Conservation (phyloP, 2,113 vertebrate species). For the Rhynchomys soricoides region DNA sequence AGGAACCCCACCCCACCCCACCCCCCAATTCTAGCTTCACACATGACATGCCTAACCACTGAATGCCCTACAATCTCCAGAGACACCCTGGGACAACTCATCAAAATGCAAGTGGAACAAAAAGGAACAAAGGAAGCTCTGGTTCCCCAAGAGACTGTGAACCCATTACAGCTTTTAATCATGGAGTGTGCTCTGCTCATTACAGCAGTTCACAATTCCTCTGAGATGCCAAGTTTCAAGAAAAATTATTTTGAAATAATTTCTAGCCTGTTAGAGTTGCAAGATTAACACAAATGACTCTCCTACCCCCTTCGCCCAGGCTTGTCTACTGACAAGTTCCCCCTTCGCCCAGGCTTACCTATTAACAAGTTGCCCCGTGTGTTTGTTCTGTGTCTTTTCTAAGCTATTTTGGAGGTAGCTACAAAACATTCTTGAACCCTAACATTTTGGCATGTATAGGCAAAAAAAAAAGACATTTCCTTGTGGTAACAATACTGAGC, state of each 20-base stretch:
- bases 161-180: slow-evolving; percentile 71
- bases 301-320: slow-evolving; percentile 8
- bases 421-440: background rate
- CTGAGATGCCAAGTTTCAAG: slow-evolving; percentile 56
- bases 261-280: slow-evolving; percentile 14
- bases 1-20: too few species aligned
- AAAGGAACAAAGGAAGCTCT: slow-evolving; percentile 55
- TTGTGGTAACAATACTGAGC: slow-evolving; percentile 15
- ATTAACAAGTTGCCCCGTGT: slow-evolving; percentile 12
- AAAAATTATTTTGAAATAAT: slow-evolving; percentile 66
- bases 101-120: slow-evolving; percentile 54
- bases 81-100: slow-evolving; percentile 59
- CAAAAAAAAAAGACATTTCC: slow-evolving; percentile 20
- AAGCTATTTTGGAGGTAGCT: background rate
- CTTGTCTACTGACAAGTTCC: background rate
- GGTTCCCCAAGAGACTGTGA: slow-evolving; percentile 55
- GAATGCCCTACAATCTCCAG: slow-evolving; percentile 43
- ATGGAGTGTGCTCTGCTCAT: slow-evolving; percentile 54
- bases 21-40: too few species aligned
- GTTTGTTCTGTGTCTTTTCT: background rate
- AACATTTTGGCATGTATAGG: background rate
- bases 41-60: background rate
- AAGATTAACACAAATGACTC: slow-evolving; percentile 39
- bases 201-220: slow-evolving; percentile 65
- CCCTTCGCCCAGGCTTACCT: slow-evolving; percentile 20